Evolutionary conservation across 2,888 invertebrate genomes (phyloP).

Genomic region (Parapristionchus giblindavisi): DNA sequence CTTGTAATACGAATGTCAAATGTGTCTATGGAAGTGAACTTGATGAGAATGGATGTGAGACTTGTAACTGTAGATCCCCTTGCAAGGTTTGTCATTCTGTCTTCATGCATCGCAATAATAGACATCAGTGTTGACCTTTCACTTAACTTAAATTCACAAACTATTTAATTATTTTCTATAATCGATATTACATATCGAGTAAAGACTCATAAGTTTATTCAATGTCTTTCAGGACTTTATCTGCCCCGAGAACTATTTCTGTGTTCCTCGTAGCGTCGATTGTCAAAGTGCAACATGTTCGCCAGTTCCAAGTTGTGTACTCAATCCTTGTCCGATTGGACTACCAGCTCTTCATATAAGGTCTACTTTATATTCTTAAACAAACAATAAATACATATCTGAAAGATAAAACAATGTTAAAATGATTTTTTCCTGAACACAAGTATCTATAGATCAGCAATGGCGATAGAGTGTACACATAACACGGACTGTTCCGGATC

Average conservation of each 20-base stretch:
- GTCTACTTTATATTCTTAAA: neutral
- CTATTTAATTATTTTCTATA: slow-evolving; percentile 25
- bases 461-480: slow-evolving; percentile 20
- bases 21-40: slow-evolving; percentile 62
- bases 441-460: neutral
- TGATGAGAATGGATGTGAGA: slow-evolving; percentile 60
- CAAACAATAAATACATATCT: neutral
- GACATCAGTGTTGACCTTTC: neutral
- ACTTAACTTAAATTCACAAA: slow-evolving; percentile 13
- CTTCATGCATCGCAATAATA: neutral
- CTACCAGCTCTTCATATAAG: slow-evolving; percentile 47
- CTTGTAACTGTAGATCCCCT: slow-evolving; percentile 62
- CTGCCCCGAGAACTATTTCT: slow-evolving; percentile 57
- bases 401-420: neutral
- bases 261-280: slow-evolving; percentile 57
- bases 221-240: slow-evolving; percentile 45
- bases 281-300: slow-evolving; percentile 44
- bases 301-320: slow-evolving; percentile 60
- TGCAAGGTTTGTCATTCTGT: slow-evolving; percentile 48
- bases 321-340: slow-evolving; percentile 60
- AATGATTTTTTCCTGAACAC: neutral
- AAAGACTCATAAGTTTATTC: neutral
- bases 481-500: slow-evolving; percentile 25
- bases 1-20: slow-evolving; percentile 34
- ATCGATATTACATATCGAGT: too few species aligned